Evolutionary conservation across 1,140 invertebrate species (phyloP).

Genomic region (Lysiphlebus fabarum): DNA sequence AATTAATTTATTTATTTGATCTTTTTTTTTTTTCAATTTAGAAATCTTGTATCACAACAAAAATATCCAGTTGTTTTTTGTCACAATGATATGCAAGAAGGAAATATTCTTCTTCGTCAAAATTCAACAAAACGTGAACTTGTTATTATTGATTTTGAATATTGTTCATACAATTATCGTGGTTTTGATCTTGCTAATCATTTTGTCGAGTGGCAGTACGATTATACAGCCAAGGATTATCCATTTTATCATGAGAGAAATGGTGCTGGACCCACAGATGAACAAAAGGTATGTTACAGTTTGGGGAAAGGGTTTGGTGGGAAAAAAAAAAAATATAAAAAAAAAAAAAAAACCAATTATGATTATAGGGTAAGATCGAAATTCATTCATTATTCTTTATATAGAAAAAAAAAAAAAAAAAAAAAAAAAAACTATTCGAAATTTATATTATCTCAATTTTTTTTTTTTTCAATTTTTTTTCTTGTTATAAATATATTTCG

Average conservation of each 20-base stretch:
- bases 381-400: background rate
- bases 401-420: too few relatives aligned
- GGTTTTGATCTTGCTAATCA: constrained; percentile 96
- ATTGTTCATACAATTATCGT: constrained; percentile 89
- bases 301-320: constrained; percentile 20
- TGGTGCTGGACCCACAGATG: constrained; percentile 69
- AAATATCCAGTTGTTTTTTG: constrained; percentile 91
- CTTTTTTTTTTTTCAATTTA: constrained; percentile 30
- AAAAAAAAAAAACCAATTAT: constrained; percentile 1
- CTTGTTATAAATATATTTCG: background rate
- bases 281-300: constrained; percentile 71
- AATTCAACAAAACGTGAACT: constrained; percentile 63
- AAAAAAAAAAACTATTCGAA: too few relatives aligned
- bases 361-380: constrained; percentile 15
- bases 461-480: constrained; percentile 6
- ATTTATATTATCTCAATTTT: background rate
- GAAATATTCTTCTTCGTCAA: constrained; percentile 65
- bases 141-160: constrained; percentile 89
- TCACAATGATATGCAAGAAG: constrained; percentile 97
- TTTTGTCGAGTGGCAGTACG: constrained; percentile 91
- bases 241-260: constrained; percentile 74
- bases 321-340: background rate
- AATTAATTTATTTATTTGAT: background rate
- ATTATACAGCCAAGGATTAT: constrained; percentile 75
- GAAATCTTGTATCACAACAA: constrained; percentile 46